These are phyloP conservation scores for Hypomecis punctinalis DNA, from an alignment of 2,888 invertebrate genomes.

Conservation along the genomic window DNA sequence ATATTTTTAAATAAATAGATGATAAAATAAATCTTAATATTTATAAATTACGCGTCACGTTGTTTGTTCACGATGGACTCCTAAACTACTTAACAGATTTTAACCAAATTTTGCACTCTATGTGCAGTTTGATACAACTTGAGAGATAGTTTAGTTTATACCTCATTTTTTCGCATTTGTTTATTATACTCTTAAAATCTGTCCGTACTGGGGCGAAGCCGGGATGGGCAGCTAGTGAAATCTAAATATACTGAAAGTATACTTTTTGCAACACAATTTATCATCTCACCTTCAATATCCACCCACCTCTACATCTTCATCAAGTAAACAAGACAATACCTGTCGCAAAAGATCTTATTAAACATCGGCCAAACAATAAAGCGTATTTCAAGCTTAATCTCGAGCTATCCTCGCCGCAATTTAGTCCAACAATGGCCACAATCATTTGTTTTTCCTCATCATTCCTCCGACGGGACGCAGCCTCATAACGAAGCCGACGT, in stretches of 20 bases:
- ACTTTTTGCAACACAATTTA: background rate
- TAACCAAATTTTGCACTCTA: too few species aligned
- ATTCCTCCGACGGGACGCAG: conserved; percentile 47
- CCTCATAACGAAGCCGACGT: conserved; percentile 39
- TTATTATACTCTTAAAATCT: too few species aligned
- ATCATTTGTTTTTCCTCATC: conserved; percentile 67
- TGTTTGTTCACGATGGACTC: too few species aligned
- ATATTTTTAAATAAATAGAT: background rate
- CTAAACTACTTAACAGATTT: too few species aligned
- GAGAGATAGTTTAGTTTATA: too few species aligned
- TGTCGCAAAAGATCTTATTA: conserved; percentile 20
- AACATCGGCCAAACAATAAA: conserved; percentile 31
- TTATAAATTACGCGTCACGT: too few species aligned
- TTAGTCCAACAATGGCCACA: conserved; percentile 52
- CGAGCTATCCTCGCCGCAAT: conserved; percentile 40
- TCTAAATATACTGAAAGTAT: background rate
- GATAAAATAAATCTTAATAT: background rate
- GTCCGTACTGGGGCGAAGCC: too few species aligned
- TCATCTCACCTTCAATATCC: background rate
- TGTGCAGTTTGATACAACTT: too few species aligned
- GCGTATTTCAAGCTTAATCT: conserved; percentile 33
- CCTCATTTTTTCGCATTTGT: too few species aligned
- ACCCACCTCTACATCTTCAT: conserved; percentile 4
- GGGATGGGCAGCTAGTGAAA: too few species aligned
- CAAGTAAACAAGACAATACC: conserved; percentile 20